Evolutionary conservation across 2,797 vertebrate species (phyloP), one percentile per base, ranked within the genome.

Genomic region (Rhinogobio ventralis): DNA sequence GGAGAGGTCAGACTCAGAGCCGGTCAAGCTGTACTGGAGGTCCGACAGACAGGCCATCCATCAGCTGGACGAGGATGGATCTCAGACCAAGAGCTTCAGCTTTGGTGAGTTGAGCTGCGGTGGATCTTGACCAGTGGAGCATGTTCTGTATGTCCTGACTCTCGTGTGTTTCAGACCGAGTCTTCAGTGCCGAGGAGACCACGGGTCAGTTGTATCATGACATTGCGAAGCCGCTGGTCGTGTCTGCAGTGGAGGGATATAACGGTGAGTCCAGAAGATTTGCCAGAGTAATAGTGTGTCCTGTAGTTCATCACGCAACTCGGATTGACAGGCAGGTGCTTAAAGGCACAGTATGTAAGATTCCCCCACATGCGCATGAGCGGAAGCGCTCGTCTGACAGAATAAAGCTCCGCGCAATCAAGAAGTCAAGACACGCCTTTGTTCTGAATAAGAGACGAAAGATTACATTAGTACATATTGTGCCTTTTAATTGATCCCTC

Each of bases 191-290:
- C 1, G 90, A 91, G 0, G 96, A 98, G 92, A 95, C 93, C 39
- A 98, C 97, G 28, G 90, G 89, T 83, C 94, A 97, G 64, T 93
- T 99, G 6, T 99, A 98, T 83, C 94, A 97, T 82, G 94, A 93
- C 60, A 95, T 98, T 13, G 97, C 97, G 3, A 97, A 97, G 86
- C 96, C 98, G 19, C 94, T 99, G 91, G 97, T 99, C 55, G 93
- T 96, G 25, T 98, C 98, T 49, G 92, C 96, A 15, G 95, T 99
- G 9, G 92, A 95, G 76, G 98, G 98, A 45, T 99, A 99, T 82
- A 98, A 99, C 90, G 98, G 98, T 99, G 88, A 72, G 93, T 33
- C 11, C 68, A 11, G 53, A 33, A n/a, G n/a, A n/a, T n/a, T n/a
- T n/a, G n/a, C 33, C 33, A 33, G 33, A 33, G 33, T 33, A 33